phyloP scores from a whole-genome alignment of 2,888 invertebrate genomes.

The Pristionchus japonicus region DNA sequence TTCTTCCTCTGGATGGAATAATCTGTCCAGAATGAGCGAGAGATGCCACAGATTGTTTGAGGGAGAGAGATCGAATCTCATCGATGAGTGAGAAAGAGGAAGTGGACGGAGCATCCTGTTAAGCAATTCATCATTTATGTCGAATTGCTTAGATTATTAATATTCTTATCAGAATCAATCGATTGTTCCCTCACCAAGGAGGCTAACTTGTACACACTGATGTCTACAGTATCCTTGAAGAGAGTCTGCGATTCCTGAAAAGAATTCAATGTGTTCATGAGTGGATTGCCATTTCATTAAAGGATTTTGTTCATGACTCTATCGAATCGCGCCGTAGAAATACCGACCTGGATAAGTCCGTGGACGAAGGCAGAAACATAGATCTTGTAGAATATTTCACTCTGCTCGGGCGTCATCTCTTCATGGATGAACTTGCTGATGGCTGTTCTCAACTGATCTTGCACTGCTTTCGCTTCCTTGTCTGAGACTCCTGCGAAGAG shows the following conservation, averaged over 20 bases:
- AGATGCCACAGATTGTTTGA: constrained; percentile 22
- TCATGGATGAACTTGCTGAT: constrained; percentile 4
- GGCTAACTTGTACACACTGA: background rate
- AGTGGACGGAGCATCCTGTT: background rate
- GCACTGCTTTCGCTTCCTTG: background rate
- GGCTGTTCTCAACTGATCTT: background rate
- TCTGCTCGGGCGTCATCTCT: background rate
- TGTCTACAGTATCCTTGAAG: constrained; percentile 26
- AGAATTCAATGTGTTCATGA: background rate
- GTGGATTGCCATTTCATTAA: background rate
- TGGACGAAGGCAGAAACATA: background rate
- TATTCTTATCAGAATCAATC: too few relatives aligned
- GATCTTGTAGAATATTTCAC: background rate
- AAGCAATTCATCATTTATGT: background rate
- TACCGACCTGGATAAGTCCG: constrained; percentile 32
- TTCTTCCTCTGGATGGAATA: constrained; percentile 20
- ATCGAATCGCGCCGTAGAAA: too few relatives aligned
- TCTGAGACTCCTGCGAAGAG: background rate
- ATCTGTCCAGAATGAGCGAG: constrained; percentile 47
- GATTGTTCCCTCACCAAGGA: background rate
- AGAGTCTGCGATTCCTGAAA: constrained; percentile 20
- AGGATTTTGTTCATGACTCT: too few relatives aligned
- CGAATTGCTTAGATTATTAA: too few relatives aligned
- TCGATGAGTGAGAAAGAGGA: background rate
- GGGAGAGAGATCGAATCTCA: constrained; percentile 29